Evolutionary conservation across 2,797 vertebrate species (phyloP).

Genomic region (Pangasius mekongensis): DNA sequence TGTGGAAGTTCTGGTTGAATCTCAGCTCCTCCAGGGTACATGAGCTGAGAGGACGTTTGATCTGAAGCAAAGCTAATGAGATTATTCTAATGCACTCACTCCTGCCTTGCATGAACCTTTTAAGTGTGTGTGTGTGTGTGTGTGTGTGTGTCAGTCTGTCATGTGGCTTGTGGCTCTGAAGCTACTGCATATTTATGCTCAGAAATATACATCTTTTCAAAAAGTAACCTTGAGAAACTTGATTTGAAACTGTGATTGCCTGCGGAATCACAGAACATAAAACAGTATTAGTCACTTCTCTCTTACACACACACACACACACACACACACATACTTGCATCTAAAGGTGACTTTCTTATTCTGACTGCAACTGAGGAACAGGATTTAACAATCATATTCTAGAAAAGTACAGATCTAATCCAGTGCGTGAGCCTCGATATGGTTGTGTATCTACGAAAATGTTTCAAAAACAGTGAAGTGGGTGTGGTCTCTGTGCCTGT

Average conservation of each 20-base stretch:
- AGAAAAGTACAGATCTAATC: background rate
- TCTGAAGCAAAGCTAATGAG: constrained; percentile 31
- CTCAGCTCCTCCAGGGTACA: constrained; percentile 25
- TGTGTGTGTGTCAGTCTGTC: background rate
- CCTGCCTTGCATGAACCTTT: constrained; percentile 7
- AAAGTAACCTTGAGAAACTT: background rate
- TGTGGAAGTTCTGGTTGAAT: background rate
- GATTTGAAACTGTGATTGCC: background rate
- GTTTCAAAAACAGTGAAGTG: background rate
- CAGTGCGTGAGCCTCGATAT: background rate
- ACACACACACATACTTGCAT: background rate
- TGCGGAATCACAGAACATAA: background rate
- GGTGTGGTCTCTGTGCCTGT: background rate
- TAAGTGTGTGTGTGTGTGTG: background rate
- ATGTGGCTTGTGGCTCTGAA: background rate
- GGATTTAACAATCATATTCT: background rate
- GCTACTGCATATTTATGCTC: constrained; percentile 10
- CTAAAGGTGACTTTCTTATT: background rate
- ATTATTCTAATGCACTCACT: constrained; percentile 46
- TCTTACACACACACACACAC: background rate
- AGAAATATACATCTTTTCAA: background rate
- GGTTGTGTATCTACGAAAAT: background rate
- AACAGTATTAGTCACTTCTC: background rate
- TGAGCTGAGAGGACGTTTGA: constrained; percentile 17
- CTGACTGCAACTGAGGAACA: background rate